Evolutionary conservation across 2,888 invertebrate species (phyloP).

Genomic region (Callinectes sapidus): DNA sequence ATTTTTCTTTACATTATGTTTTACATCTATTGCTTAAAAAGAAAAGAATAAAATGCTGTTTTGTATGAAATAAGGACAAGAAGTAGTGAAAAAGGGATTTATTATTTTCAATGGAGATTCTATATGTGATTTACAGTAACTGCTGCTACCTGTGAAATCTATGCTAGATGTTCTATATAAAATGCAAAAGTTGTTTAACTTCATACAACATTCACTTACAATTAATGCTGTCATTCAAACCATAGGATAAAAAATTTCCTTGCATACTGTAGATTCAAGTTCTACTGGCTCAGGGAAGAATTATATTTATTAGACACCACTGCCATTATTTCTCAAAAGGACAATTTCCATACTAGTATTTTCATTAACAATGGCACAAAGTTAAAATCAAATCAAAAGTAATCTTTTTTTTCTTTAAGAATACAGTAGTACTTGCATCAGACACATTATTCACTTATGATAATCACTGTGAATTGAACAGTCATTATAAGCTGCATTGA

Average conservation of each 20-base stretch:
- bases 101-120: slow-evolving; percentile 68
- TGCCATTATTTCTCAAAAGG: slow-evolving; percentile 35
- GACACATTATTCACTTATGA: slow-evolving; percentile 46
- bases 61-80: slow-evolving; percentile 50
- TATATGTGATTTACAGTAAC: slow-evolving; percentile 70
- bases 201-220: slow-evolving; percentile 68
- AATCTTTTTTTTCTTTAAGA: background rate
- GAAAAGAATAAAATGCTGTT: too few species aligned
- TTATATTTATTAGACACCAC: slow-evolving; percentile 33
- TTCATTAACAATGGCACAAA: slow-evolving; percentile 21
- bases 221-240: slow-evolving; percentile 55
- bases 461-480: slow-evolving; percentile 45
- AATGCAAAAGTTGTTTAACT: slow-evolving; percentile 67
- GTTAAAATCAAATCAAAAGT: slow-evolving; percentile 18
- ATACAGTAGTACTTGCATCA: slow-evolving; percentile 59
- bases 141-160: slow-evolving; percentile 69
- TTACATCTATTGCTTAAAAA: too few species aligned
- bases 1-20: too few species aligned
- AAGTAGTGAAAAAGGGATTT: slow-evolving; percentile 66
- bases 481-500: slow-evolving; percentile 46
- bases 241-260: slow-evolving; percentile 2
- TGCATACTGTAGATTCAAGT: slow-evolving; percentile 29
- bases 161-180: slow-evolving; percentile 68
- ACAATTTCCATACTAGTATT: background rate
- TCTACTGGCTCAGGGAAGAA: slow-evolving; percentile 29